Conservation (phyloP, 2,888 invertebrate species). For the Caradrina clavipalpis region DNA sequence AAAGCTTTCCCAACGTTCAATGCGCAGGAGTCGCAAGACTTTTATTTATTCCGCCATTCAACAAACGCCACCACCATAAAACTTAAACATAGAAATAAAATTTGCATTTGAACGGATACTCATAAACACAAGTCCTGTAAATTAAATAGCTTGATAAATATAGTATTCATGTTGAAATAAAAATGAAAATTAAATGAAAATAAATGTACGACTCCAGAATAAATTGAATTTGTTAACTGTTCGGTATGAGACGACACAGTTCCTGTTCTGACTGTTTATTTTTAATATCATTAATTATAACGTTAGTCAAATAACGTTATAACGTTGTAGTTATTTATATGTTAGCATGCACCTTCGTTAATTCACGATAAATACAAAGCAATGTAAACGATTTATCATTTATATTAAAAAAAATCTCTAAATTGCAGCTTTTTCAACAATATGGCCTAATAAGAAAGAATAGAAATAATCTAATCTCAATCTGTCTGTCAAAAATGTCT, state of each 20-base stretch:
- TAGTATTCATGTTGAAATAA: constrained; percentile 14
- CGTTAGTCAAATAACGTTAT: too few relatives aligned
- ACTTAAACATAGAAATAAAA: constrained; percentile 22
- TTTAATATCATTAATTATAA: too few relatives aligned
- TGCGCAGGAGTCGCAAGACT: constrained; percentile 8
- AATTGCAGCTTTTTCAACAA: too few relatives aligned
- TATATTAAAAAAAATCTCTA: too few relatives aligned
- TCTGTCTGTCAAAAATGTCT: too few relatives aligned
- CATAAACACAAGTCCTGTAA: constrained; percentile 30
- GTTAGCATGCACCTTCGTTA: too few relatives aligned
- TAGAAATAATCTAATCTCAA: too few relatives aligned
- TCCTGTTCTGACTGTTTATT: too few relatives aligned
- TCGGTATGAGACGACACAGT: background rate
- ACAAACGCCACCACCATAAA: constrained; percentile 31
- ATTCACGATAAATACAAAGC: too few relatives aligned
- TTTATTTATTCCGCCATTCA: constrained; percentile 32
- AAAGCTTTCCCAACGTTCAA: constrained; percentile 1
- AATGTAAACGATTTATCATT: too few relatives aligned
- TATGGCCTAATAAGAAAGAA: too few relatives aligned
- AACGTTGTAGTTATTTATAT: too few relatives aligned
- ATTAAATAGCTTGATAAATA: constrained; percentile 37
- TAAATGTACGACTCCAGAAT: constrained; percentile 13
- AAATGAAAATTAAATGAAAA: constrained; percentile 21
- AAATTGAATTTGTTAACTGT: constrained; percentile 26
- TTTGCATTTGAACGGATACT: constrained; percentile 43